phyloP scores from a whole-genome alignment of 2,113 vertebrate species.

The Merops nubicus region DNA sequence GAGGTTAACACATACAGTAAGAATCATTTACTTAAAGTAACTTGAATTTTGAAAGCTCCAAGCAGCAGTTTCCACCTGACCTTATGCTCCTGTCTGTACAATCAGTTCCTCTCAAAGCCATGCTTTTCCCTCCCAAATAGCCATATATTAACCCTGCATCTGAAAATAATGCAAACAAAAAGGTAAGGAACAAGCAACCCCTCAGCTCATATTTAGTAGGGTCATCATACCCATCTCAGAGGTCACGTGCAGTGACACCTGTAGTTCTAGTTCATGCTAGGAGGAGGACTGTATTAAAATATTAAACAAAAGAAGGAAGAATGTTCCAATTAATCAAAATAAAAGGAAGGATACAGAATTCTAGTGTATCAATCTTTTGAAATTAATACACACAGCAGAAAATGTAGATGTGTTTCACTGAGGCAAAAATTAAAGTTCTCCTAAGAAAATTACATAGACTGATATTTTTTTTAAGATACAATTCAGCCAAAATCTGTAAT shows the following conservation, averaged over 20 bases:
- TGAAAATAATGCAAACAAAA: neutral
- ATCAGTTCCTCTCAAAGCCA: neutral
- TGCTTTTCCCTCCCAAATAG: neutral
- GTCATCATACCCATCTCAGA: neutral
- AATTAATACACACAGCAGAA: neutral
- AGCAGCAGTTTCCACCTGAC: neutral
- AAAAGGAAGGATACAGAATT: neutral
- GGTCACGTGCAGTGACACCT: neutral
- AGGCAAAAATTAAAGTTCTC: neutral
- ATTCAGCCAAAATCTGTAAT: neutral
- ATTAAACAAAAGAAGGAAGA: neutral
- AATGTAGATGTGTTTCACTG: accelerated
- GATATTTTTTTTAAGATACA: neutral
- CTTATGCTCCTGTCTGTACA: neutral
- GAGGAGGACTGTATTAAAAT: neutral
- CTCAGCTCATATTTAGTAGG: neutral
- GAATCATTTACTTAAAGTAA: neutral
- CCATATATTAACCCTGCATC: neutral
- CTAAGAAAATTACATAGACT: neutral
- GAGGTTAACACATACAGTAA: constrained; percentile 43
- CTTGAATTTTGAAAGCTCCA: constrained; percentile 26
- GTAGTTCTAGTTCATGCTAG: neutral
- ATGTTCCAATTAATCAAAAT: neutral
- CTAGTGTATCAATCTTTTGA: neutral
- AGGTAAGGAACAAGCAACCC: neutral